These are phyloP conservation scores for Heteropelma amictum DNA, from an alignment of 2,888 invertebrate species.

Conservation along the genomic window DNA sequence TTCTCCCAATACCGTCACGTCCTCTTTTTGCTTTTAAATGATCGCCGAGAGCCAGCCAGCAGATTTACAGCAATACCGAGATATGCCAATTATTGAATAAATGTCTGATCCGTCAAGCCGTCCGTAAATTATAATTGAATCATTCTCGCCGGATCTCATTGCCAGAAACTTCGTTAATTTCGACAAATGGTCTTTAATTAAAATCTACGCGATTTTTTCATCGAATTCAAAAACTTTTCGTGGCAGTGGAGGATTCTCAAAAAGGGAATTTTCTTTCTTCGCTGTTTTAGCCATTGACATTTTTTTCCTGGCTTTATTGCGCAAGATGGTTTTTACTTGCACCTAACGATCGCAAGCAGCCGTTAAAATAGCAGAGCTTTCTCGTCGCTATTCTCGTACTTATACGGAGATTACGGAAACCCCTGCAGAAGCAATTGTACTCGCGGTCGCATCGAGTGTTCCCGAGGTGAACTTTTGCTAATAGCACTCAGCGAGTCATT, in stretches of 20 bases:
- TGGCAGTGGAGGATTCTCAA: too few species aligned
- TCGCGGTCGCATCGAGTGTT: not conserved
- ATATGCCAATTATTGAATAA: not conserved
- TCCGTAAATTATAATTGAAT: constrained; percentile 3
- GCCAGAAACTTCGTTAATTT: too few species aligned
- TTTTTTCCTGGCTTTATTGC: not conserved
- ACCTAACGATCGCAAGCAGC: constrained; percentile 14
- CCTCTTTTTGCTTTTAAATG: constrained; percentile 20
- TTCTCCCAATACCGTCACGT: too few species aligned
- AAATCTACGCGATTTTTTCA: too few species aligned
- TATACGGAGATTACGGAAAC: constrained; percentile 14
- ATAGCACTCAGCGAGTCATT: constrained; percentile 16
- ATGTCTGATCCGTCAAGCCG: not conserved
- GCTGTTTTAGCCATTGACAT: not conserved
- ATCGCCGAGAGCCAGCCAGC: not conserved
- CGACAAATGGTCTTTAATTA: too few species aligned
- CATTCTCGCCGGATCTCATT: not conserved
- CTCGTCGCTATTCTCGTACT: constrained; percentile 1
- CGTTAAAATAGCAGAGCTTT: not conserved
- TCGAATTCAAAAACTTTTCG: too few species aligned
- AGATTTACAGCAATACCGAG: constrained; percentile 13
- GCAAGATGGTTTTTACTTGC: not conserved
- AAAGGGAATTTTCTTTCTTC: not conserved
- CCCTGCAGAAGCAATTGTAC: constrained; percentile 27
- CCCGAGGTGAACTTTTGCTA: not conserved